A percentile compares a stretch with the other conserved stretches of the same genome.
Conservation (phyloP, 2,797 vertebrate species). For the Microctenopoma lineatum region DNA sequence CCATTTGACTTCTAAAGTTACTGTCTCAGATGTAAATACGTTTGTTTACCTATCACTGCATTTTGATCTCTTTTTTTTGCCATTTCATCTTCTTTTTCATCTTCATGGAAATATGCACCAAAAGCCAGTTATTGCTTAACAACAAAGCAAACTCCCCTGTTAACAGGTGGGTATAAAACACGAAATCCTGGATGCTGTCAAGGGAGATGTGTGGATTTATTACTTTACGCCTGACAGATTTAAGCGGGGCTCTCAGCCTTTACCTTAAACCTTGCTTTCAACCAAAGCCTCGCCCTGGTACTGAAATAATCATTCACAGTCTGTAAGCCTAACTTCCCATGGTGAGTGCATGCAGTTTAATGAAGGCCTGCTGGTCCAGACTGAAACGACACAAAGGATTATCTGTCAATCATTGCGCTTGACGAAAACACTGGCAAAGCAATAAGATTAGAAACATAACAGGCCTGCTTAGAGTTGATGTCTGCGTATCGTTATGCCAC, state of each 20-base stretch:
- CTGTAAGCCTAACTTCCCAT: conserved; percentile 22
- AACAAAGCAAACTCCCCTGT: conserved; percentile 32
- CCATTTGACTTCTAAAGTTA: conserved; percentile 18
- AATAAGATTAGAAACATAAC: conserved; percentile 2
- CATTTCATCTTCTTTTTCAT: neutral
- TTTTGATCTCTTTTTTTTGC: conserved; percentile 21
- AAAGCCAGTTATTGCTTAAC: conserved; percentile 20
- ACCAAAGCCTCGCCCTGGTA: conserved; percentile 32
- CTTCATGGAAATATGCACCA: neutral
- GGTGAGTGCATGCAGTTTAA: conserved; percentile 15
- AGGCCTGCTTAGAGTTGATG: neutral
- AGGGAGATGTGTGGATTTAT: conserved; percentile 64
- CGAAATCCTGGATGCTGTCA: conserved; percentile 54
- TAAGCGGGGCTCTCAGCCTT: conserved; percentile 53
- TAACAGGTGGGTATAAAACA: conserved; percentile 57
- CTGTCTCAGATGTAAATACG: conserved; percentile 34
- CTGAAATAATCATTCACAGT: conserved; percentile 50
- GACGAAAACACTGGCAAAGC: no score
- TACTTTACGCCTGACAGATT: conserved; percentile 58
- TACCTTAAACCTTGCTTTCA: conserved; percentile 54
- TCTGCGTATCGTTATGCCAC: conserved; percentile 8
- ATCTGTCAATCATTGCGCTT: neutral
- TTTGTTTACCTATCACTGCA: conserved; percentile 20
- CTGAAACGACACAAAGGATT: conserved; percentile 20
- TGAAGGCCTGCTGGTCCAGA: conserved; percentile 3